These are phyloP conservation scores for Cantharis nigra DNA, from an alignment of 2,888 invertebrate genomes.

Conservation along the genomic window DNA sequence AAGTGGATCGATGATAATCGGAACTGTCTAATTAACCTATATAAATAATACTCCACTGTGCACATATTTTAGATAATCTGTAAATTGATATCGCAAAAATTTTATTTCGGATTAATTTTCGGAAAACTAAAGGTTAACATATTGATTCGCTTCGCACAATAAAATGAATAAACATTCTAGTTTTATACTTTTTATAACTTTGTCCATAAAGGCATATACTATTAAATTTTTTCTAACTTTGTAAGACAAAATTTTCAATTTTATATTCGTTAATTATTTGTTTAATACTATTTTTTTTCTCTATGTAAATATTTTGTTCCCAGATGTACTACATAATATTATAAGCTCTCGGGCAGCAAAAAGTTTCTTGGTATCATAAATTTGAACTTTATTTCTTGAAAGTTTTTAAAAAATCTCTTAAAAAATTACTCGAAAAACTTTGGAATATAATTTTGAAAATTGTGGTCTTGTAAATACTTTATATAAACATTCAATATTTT, in stretches of 20 bases:
- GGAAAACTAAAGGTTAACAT: neutral
- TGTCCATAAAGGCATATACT: neutral
- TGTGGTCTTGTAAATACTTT: neutral
- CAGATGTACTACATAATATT: neutral
- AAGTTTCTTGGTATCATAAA: neutral
- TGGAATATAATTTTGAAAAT: neutral
- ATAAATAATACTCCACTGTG: neutral
- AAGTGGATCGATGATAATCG: neutral
- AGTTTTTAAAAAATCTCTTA: too few species aligned
- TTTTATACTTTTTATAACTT: neutral
- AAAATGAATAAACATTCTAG: neutral
- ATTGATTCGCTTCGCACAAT: neutral
- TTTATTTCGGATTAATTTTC: neutral
- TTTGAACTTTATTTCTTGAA: too few species aligned
- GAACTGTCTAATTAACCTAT: neutral
- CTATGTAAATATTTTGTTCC: neutral
- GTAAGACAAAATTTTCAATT: neutral
- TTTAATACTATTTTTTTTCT: neutral
- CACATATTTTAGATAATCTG: neutral
- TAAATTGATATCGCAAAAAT: neutral
- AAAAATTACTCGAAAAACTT: too few species aligned
- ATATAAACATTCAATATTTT: conserved; percentile 2
- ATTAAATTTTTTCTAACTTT: neutral
- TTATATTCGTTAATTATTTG: neutral
- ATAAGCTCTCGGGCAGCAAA: neutral